These are phyloP conservation scores for Botia kubotai DNA, from an alignment of 2,797 vertebrate genomes.

Conservation along the genomic window DNA sequence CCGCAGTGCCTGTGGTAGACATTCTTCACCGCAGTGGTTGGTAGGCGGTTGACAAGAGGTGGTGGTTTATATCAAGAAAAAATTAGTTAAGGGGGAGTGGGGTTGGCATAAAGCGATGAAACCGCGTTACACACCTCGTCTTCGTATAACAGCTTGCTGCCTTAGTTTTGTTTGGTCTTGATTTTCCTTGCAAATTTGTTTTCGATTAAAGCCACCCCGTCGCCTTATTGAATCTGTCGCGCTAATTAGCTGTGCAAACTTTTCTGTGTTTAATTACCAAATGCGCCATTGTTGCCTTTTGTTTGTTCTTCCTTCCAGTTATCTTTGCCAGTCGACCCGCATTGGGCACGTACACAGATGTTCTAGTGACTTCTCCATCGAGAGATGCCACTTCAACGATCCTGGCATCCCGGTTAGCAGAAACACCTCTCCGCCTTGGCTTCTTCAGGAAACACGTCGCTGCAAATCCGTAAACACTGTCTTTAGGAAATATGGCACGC, in stretches of 20 bases:
- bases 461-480: conserved; percentile 61
- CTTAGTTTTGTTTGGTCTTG: conserved; percentile 68
- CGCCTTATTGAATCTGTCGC: conserved; percentile 64
- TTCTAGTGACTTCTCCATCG: conserved; percentile 69
- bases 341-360: conserved; percentile 58
- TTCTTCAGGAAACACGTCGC: conserved; percentile 62
- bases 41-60: conserved; percentile 70
- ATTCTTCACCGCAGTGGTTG: conserved; percentile 65
- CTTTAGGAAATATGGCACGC: conserved; percentile 51
- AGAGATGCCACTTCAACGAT: conserved; percentile 85
- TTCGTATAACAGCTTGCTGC: conserved; percentile 65
- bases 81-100: conserved; percentile 52
- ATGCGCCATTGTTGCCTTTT: conserved; percentile 63
- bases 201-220: conserved; percentile 65
- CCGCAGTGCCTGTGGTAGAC: conserved; percentile 70
- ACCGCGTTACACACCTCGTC: conserved; percentile 62
- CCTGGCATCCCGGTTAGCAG: conserved; percentile 76
- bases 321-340: conserved; percentile 69
- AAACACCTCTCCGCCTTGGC: conserved; percentile 60
- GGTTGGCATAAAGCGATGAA: conserved; percentile 68
- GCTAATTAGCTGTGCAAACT: conserved; percentile 76
- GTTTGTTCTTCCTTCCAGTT: conserved; percentile 69
- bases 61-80: conserved; percentile 65
- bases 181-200: conserved; percentile 61
- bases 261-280: conserved; percentile 74